Evolutionary conservation across 2,888 invertebrate genomes (phyloP).

Genomic region (Pantelozetes paolii): DNA sequence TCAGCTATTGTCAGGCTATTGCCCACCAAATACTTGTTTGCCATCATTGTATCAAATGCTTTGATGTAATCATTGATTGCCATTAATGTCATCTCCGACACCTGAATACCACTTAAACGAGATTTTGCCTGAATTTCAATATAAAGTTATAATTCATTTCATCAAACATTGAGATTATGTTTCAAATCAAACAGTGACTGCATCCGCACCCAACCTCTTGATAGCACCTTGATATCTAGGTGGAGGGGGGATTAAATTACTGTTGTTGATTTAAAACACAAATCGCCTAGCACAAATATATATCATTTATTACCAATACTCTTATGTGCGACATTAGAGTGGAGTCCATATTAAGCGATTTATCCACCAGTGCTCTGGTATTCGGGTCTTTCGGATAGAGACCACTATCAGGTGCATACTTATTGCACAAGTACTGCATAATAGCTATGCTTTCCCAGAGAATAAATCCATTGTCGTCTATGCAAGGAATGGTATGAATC

Average conservation of each 20-base stretch:
- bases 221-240: no score
- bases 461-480: constrained; percentile 63
- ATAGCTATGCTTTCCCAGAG: constrained; percentile 78
- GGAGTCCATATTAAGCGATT: constrained; percentile 52
- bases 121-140: not conserved
- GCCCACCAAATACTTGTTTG: constrained; percentile 2
- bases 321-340: not conserved
- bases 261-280: no score
- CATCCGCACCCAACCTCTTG: no score
- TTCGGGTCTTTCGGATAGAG: constrained; percentile 69
- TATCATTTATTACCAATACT: not conserved
- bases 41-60: not conserved
- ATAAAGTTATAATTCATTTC: no score
- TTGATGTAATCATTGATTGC: not conserved
- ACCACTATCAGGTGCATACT: constrained; percentile 68
- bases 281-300: no score
- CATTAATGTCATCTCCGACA: not conserved
- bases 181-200: no score
- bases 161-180: no score
- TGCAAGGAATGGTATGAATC: constrained; percentile 75
- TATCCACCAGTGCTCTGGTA: constrained; percentile 69
- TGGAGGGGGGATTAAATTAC: no score
- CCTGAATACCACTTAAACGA: not conserved
- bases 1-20: constrained; percentile 22
- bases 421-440: constrained; percentile 70